These are phyloP conservation scores for Natrix natrix DNA, from an alignment of 2,797 vertebrate genomes.

Conservation along the genomic window DNA sequence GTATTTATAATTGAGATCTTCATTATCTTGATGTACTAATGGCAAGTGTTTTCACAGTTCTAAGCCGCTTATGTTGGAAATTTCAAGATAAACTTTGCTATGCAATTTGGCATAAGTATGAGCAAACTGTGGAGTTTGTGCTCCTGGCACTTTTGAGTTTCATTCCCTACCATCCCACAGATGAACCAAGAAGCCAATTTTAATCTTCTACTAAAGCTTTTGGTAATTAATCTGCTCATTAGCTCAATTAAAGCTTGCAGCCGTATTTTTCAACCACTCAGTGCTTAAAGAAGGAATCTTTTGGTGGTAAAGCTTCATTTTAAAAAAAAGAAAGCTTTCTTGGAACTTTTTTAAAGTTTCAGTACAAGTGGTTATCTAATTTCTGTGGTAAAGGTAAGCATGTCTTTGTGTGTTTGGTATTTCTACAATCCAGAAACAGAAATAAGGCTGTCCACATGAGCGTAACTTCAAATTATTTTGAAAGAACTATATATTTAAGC, in stretches of 20 bases:
- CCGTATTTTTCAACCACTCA: neutral
- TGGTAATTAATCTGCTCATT: conserved; percentile 6
- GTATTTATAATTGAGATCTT: neutral
- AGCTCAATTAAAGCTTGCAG: conserved; percentile 3
- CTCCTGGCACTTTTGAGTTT: neutral
- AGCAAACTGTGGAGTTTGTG: neutral
- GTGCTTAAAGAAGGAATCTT: neutral
- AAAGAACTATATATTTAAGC: neutral
- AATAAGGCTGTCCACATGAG: neutral
- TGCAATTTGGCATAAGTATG: neutral
- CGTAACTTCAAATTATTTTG: conserved; percentile 20
- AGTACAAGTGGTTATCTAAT: neutral
- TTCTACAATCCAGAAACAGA: neutral
- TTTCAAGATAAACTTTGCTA: neutral
- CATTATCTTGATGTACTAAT: neutral
- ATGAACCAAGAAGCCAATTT: neutral
- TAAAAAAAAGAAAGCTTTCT: too few relatives aligned
- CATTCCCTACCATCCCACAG: neutral
- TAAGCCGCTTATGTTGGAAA: neutral
- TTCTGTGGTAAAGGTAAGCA: neutral
- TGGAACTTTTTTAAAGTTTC: neutral
- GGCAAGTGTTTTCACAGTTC: neutral
- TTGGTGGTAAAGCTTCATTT: neutral
- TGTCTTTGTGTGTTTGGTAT: neutral
- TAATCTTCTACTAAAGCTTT: neutral